Conservation (phyloP, 2,888 invertebrate genomes). For the Synergus itoensis region DNA sequence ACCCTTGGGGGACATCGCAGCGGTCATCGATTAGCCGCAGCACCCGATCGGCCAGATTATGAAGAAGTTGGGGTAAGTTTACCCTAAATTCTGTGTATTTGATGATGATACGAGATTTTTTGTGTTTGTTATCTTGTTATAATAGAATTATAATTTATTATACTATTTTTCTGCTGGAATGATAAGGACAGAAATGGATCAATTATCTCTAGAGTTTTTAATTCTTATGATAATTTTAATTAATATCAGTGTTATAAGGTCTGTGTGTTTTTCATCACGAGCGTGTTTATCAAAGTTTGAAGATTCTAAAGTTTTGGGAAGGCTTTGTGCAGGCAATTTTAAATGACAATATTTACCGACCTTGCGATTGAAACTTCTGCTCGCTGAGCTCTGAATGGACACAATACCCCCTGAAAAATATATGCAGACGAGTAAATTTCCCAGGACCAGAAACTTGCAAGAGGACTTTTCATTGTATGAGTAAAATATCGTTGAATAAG, state of each 20-base stretch:
- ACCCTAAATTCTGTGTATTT: neutral
- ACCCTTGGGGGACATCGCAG: conserved; percentile 79
- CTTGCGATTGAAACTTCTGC: neutral
- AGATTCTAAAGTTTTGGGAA: neutral
- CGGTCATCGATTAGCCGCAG: conserved; percentile 78
- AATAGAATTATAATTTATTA: too few relatives aligned
- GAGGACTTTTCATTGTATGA: neutral
- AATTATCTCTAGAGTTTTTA: too few relatives aligned
- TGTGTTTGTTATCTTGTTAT: too few relatives aligned
- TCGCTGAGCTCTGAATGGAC: conserved; percentile 1
- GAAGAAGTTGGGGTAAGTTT: conserved; percentile 82
- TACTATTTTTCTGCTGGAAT: too few relatives aligned
- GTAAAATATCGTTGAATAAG: neutral
- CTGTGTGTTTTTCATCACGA: neutral
- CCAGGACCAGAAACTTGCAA: neutral
- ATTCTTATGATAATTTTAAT: neutral
- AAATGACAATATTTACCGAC: conserved; percentile 3
- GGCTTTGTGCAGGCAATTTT: neutral
- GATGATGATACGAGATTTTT: neutral
- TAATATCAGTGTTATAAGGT: neutral
- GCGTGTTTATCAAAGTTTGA: neutral
- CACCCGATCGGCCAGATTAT: conserved; percentile 82
- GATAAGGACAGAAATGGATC: too few relatives aligned
- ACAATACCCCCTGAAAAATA: neutral
- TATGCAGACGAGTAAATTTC: neutral